These are phyloP conservation scores for Eretmochelys imbricata DNA, from an alignment of 2,113 vertebrate genomes.

Conservation along the genomic window DNA sequence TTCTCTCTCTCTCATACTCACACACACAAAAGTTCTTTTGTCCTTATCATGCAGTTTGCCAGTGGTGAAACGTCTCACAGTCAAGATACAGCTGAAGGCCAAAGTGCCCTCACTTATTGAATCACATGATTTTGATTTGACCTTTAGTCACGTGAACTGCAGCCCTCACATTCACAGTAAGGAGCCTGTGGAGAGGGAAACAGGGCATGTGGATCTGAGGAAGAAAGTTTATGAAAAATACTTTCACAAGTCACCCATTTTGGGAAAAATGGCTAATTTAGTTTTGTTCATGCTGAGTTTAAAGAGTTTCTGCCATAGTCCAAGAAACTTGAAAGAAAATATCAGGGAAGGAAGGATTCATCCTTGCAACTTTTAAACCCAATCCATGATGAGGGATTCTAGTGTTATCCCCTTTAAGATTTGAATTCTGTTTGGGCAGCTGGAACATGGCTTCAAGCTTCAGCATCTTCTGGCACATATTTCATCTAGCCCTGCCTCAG, in stretches of 20 bases:
- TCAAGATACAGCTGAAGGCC: neutral
- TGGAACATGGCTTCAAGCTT: slow-evolving; percentile 14
- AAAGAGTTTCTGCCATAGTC: neutral
- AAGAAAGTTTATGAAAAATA: neutral
- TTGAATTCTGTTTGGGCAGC: slow-evolving; percentile 13
- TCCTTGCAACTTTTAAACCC: neutral
- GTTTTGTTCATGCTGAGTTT: neutral
- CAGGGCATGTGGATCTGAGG: neutral
- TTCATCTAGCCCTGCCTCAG: neutral
- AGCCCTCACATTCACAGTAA: neutral
- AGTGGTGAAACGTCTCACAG: neutral
- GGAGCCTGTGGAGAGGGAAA: neutral
- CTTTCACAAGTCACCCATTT: neutral
- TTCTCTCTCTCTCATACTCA: neutral
- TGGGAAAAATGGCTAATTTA: neutral
- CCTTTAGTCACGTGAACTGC: neutral
- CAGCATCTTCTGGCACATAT: neutral
- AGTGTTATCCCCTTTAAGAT: neutral
- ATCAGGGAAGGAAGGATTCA: rapidly evolving
- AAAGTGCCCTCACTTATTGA: neutral
- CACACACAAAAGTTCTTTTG: neutral
- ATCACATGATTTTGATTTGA: neutral
- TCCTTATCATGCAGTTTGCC: neutral
- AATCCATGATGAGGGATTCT: neutral
- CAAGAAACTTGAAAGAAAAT: neutral